Evolutionary conservation across 1,140 invertebrate genomes (phyloP).

Genomic region (Homarus americanus): DNA sequence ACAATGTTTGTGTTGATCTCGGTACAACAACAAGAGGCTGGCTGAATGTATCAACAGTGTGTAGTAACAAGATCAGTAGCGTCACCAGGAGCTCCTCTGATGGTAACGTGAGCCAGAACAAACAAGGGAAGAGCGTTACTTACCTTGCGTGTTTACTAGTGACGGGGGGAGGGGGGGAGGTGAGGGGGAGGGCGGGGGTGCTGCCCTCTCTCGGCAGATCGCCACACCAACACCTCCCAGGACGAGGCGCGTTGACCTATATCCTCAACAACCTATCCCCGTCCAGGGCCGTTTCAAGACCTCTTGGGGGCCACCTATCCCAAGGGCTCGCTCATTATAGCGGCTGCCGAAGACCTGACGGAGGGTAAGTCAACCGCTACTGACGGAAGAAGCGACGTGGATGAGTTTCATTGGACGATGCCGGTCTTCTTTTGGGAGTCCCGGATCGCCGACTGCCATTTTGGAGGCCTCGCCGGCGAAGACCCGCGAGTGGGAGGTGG

Average conservation of each 20-base stretch:
- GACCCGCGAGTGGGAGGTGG: neutral
- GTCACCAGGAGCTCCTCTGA: no score
- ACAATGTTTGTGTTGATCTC: no score
- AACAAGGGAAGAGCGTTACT: conserved; percentile 7
- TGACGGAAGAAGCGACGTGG: neutral
- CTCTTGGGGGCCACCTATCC: neutral
- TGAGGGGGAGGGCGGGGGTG: neutral
- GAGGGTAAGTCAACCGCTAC: neutral
- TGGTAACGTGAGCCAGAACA: neutral
- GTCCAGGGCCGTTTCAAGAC: neutral
- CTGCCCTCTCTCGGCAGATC: conserved; percentile 43
- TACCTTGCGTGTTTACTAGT: conserved; percentile 26
- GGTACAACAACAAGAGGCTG: no score
- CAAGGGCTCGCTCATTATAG: neutral
- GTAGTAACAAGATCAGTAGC: no score
- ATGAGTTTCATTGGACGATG: neutral
- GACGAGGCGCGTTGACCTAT: conserved; percentile 32
- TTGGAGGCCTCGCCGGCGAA: conserved; percentile 34
- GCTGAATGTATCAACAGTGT: no score
- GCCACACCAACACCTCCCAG: conserved; percentile 13
- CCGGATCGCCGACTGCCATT: conserved; percentile 40
- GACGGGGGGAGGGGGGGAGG: neutral
- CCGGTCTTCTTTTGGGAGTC: conserved; percentile 1
- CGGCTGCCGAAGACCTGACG: neutral
- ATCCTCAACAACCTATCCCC: conserved; percentile 31